These are phyloP conservation scores for Sebastiscus tertius DNA, from an alignment of 2,797 vertebrate genomes.

Conservation along the genomic window DNA sequence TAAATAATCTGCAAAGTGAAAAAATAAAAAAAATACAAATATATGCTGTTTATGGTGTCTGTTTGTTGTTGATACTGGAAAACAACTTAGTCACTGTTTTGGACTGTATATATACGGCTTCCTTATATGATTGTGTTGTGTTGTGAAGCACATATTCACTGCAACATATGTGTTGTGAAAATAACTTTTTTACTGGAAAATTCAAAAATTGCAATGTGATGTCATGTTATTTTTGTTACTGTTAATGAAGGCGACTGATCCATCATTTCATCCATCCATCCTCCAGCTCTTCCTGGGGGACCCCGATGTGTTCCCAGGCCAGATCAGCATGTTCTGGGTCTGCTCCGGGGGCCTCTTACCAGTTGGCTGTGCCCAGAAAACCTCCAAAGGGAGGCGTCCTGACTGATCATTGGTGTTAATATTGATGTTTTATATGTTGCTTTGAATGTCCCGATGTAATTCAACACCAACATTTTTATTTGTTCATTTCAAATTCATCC, in stretches of 20 bases:
- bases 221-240: neutral
- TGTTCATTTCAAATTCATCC: neutral
- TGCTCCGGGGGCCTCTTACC: no score
- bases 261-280: no score
- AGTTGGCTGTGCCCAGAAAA: no score
- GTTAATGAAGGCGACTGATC: neutral
- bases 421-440: neutral
- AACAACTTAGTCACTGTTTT: neutral
- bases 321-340: no score
- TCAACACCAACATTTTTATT: neutral
- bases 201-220: neutral
- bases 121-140: neutral
- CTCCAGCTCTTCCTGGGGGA: no score
- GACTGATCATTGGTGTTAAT: slow-evolving; percentile 3
- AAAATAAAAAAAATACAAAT: slow-evolving; percentile 2
- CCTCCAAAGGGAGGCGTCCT: no score
- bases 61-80: neutral
- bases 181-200: neutral
- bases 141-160: neutral
- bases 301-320: no score
- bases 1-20: slow-evolving; percentile 23
- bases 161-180: neutral
- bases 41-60: neutral
- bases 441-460: neutral
- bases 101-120: neutral